phyloP scores from a whole-genome alignment of 2,797 vertebrate species.

The Fundulus diaphanus region DNA sequence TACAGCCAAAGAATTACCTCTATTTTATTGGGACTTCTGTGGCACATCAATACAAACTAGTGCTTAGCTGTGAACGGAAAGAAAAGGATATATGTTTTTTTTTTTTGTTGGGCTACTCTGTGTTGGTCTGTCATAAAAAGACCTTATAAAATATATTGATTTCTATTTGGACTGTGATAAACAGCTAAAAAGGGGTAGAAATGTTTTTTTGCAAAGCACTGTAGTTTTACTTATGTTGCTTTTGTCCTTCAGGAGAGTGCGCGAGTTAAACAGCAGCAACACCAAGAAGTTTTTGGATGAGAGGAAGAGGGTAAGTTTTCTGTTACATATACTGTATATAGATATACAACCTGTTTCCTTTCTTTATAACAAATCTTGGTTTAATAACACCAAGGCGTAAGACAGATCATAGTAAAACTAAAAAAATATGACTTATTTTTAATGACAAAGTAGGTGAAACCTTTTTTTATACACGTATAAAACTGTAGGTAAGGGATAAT shows the following conservation, averaged over 20 bases:
- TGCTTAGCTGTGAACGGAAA: no score
- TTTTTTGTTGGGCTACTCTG: no score
- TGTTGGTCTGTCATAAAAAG: neutral
- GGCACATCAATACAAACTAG: no score
- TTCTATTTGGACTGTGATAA: no score
- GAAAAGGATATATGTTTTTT: no score
- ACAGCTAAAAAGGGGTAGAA: no score
- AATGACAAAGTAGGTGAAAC: neutral
- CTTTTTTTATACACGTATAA: neutral
- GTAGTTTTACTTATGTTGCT: neutral
- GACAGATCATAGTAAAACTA: neutral
- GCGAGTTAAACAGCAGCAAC: conserved; percentile 98
- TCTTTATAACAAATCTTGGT: neutral
- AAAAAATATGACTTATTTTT: neutral
- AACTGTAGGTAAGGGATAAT: neutral
- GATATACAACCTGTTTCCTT: neutral
- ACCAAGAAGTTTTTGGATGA: conserved; percentile 99
- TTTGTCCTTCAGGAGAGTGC: conserved; percentile 83
- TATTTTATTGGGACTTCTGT: no score
- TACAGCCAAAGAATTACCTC: no score
- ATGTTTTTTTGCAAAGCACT: no score
- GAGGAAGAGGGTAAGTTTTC: conserved; percentile 90
- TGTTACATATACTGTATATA: neutral
- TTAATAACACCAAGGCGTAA: no score
- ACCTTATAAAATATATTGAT: no score